Percentiles rank a stretch among this genome's conserved stretches.
Conservation (phyloP, 2,888 invertebrate genomes). For the Esperia sulphurella region DNA sequence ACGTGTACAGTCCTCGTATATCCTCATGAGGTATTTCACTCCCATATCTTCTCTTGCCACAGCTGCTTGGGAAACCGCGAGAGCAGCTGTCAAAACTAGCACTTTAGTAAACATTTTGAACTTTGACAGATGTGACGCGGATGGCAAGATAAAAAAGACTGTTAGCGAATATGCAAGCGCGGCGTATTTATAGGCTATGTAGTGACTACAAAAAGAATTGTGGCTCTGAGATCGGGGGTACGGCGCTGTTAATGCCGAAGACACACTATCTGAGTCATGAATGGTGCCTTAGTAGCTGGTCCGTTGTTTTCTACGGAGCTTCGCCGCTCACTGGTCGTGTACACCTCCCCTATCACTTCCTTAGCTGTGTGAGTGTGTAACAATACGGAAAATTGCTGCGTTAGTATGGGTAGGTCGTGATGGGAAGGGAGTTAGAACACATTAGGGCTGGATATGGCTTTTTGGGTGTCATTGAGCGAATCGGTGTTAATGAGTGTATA, state of each 20-base stretch:
- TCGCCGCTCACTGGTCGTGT: conserved; percentile 15
- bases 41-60: conserved; percentile 73
- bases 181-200: conserved; percentile 69
- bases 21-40: conserved; percentile 82
- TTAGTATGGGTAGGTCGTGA: conserved; percentile 33
- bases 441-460: conserved; percentile 8
- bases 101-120: conserved; percentile 53
- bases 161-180: conserved; percentile 48
- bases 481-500: conserved; percentile 10
- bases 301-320: conserved; percentile 7
- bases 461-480: conserved; percentile 4
- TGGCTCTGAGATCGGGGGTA: conserved; percentile 48
- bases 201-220: conserved; percentile 45
- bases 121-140: conserved; percentile 49
- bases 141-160: conserved; percentile 71
- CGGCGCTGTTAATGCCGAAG: conserved; percentile 17
- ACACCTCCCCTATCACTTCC: conserved; percentile 11
- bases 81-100: conserved; percentile 35
- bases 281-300: conserved; percentile 1
- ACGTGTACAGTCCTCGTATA: conserved; percentile 89
- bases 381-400: conserved; percentile 42
- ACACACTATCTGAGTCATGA: conserved; percentile 5
- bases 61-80: conserved; percentile 31
- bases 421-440: conserved; percentile 7
- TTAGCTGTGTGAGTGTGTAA: conserved; percentile 37